phyloP scores from a whole-genome alignment of 1,140 invertebrate genomes.

The Hylaeus anthracinus region DNA sequence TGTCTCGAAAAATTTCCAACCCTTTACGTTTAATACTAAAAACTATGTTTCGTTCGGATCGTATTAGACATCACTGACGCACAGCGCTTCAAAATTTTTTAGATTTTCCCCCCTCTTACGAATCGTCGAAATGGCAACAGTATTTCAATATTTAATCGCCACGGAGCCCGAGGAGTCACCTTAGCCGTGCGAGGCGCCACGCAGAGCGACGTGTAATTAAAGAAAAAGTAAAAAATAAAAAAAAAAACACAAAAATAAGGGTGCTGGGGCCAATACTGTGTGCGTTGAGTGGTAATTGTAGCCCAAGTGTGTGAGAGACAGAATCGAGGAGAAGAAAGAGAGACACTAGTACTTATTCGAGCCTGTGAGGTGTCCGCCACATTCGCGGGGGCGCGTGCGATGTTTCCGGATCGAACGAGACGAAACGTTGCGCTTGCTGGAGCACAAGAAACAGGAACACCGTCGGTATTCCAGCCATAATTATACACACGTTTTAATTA shows the following conservation, averaged over 20 bases:
- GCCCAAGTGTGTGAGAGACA: constrained; percentile 46
- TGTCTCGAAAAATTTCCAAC: too few relatives aligned
- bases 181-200: constrained; percentile 12
- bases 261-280: constrained; percentile 74
- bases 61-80: too few relatives aligned
- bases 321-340: background rate
- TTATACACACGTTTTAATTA: constrained; percentile 51
- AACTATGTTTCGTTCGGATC: too few relatives aligned
- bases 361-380: constrained; percentile 34
- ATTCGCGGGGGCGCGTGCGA: constrained; percentile 37
- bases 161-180: background rate
- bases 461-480: constrained; percentile 49
- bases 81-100: too few relatives aligned
- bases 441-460: constrained; percentile 20
- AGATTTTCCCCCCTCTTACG: too few relatives aligned
- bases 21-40: too few relatives aligned
- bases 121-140: background rate
- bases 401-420: constrained; percentile 33
- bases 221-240: background rate
- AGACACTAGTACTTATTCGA: constrained; percentile 48
- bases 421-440: constrained; percentile 42
- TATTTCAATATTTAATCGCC: background rate
- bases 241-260: constrained; percentile 59
- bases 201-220: constrained; percentile 50
- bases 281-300: constrained; percentile 63